A percentile compares a stretch with the other conserved stretches of the same genome.
phyloP scores from a whole-genome alignment of 2,113 vertebrate genomes.

The Dipodomys merriami region DNA sequence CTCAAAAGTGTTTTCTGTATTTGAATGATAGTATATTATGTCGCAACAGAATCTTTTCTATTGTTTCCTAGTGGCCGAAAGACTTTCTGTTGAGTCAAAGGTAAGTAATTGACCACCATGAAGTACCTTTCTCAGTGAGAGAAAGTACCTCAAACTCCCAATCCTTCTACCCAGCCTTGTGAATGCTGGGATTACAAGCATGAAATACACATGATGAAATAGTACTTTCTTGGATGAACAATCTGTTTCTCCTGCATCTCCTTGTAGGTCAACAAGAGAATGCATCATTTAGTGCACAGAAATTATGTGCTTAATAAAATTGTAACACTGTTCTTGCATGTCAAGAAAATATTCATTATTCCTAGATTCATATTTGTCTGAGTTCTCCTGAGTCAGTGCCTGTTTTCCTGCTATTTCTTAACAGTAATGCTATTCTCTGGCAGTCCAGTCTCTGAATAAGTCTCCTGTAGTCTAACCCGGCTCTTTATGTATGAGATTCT shows the following conservation, averaged over 20 bases:
- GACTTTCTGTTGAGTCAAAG: not conserved
- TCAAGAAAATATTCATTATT: not conserved
- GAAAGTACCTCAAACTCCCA: not conserved
- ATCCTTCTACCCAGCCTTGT: too few species aligned
- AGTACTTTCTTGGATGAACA: not conserved
- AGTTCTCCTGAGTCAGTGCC: not conserved
- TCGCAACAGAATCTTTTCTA: not conserved
- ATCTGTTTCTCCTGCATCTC: not conserved
- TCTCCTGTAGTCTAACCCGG: not conserved
- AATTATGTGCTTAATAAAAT: slow-evolving; percentile 24
- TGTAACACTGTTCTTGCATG: not conserved
- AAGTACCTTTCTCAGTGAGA: not conserved
- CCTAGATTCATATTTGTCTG: not conserved
- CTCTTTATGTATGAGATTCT: not conserved
- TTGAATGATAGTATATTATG: not conserved
- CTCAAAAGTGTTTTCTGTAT: not conserved
- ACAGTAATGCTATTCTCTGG: not conserved
- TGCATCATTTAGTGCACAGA: not conserved
- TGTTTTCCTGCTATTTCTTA: not conserved
- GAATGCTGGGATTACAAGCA: too few species aligned
- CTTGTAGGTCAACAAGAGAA: slow-evolving; percentile 16
- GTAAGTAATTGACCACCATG: not conserved
- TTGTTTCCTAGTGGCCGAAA: not conserved
- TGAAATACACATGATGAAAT: not conserved
- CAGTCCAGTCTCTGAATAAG: not conserved